These are phyloP conservation scores for Enteromius argenteus DNA, from an alignment of 2,797 vertebrate species.

Conservation along the genomic window DNA sequence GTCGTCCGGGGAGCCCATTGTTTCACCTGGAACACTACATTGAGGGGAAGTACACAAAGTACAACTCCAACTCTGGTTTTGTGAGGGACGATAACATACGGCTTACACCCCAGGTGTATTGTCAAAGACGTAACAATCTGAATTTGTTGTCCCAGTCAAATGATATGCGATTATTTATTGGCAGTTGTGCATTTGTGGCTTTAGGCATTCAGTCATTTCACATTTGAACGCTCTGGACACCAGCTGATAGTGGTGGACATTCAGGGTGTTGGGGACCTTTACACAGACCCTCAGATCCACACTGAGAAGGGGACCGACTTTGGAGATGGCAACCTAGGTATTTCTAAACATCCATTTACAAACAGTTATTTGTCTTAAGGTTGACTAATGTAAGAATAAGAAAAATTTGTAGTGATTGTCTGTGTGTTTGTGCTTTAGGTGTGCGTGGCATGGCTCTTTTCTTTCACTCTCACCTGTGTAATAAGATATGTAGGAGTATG, in stretches of 20 bases:
- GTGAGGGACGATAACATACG: conserved; percentile 94
- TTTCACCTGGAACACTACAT: conserved; percentile 99
- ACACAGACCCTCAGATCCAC: conserved; percentile 98
- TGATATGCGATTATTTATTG: not conserved
- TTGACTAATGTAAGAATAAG: not conserved
- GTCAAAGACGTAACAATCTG: not conserved
- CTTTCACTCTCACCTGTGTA: conserved; percentile 96
- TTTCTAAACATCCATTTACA: conserved; percentile 7
- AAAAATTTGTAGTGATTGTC: not conserved
- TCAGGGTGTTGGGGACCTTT: conserved; percentile 97
- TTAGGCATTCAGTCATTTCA: conserved; percentile 97
- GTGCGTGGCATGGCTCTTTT: conserved; percentile 98
- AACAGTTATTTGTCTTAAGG: not conserved
- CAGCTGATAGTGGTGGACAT: conserved; percentile 98
- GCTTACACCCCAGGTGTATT: conserved; percentile 91
- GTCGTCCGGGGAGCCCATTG: conserved; percentile 85
- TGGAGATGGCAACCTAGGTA: conserved; percentile 97
- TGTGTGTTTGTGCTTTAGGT: conserved; percentile 75
- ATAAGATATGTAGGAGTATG: conserved; percentile 96
- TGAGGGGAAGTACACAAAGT: conserved; percentile 98
- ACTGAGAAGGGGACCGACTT: conserved; percentile 92
- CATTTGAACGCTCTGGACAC: conserved; percentile 95
- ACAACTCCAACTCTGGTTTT: conserved; percentile 99
- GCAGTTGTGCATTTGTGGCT: not conserved
- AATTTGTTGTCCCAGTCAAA: not conserved